Percentiles rank a stretch among this genome's conserved stretches.
Conservation (phyloP, 1,140 invertebrate species). For the Pogonus chalceus region DNA sequence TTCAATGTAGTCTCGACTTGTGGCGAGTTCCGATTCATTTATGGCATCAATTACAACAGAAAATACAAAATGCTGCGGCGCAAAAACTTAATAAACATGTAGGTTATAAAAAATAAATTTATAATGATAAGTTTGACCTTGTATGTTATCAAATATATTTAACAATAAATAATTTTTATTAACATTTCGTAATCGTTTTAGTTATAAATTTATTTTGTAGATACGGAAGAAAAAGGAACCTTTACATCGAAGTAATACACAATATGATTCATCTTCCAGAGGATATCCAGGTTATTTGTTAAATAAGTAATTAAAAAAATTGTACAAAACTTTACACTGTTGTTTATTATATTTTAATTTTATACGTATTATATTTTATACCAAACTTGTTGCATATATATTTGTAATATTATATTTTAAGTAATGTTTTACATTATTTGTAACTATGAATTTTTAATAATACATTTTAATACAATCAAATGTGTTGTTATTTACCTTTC, state of each 20-base stretch:
- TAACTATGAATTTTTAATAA: too few relatives aligned
- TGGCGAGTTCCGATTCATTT: constrained; percentile 69
- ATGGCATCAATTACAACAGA: constrained; percentile 40
- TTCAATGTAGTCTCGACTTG: constrained; percentile 45
- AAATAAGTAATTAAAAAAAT: neutral
- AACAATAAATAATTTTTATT: too few relatives aligned
- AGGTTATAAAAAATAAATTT: too few relatives aligned
- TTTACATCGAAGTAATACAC: neutral
- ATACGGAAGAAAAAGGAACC: neutral
- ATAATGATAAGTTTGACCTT: too few relatives aligned
- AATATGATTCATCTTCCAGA: neutral
- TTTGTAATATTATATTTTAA: too few relatives aligned
- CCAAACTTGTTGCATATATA: too few relatives aligned
- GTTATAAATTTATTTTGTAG: too few relatives aligned
- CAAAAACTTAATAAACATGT: neutral
- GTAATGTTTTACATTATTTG: too few relatives aligned
- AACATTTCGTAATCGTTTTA: too few relatives aligned
- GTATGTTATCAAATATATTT: too few relatives aligned
- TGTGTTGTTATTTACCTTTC: too few relatives aligned
- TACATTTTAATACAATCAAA: too few relatives aligned
- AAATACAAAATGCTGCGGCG: neutral
- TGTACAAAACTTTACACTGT: neutral
- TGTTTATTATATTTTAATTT: neutral
- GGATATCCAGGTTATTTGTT: neutral
- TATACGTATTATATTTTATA: neutral